These are phyloP conservation scores for Chrysopa pallens DNA, from an alignment of 1,140 invertebrate genomes.

Conservation along the genomic window DNA sequence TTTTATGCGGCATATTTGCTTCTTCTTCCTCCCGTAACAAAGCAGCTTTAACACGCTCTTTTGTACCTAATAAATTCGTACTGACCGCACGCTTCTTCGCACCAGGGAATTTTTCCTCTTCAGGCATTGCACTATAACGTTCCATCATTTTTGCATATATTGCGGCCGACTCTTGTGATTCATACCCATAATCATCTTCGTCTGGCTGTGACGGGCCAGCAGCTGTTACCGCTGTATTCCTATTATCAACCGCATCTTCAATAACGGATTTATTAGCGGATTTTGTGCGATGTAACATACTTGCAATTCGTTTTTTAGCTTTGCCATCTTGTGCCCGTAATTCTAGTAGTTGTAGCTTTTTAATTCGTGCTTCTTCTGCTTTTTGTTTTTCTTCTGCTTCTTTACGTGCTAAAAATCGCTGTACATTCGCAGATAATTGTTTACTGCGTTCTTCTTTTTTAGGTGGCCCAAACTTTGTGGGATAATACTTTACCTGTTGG, in stretches of 20 bases:
- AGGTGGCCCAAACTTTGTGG: conserved; percentile 58
- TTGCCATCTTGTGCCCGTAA: conserved; percentile 51
- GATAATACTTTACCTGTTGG: conserved; percentile 39
- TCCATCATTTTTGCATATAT: conserved; percentile 70
- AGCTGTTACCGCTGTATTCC: conserved; percentile 55
- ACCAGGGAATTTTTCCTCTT: conserved; percentile 37
- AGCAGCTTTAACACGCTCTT: conserved; percentile 56
- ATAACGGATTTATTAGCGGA: conserved; percentile 74
- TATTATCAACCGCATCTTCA: conserved; percentile 58
- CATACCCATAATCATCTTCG: conserved; percentile 81
- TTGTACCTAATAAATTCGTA: conserved; percentile 39
- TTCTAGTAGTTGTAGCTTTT: conserved; percentile 43
- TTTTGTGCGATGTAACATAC: conserved; percentile 62
- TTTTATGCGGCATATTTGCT: conserved; percentile 41
- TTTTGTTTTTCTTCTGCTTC: conserved; percentile 59
- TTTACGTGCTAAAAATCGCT: conserved; percentile 63
- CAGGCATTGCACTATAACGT: conserved; percentile 54
- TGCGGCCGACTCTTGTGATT: conserved; percentile 59
- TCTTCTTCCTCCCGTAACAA: conserved; percentile 52
- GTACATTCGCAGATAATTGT: conserved; percentile 53
- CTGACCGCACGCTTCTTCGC: conserved; percentile 18
- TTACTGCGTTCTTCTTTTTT: conserved; percentile 50
- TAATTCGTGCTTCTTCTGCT: conserved; percentile 39
- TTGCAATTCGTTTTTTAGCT: conserved; percentile 32
- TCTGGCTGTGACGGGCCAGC: conserved; percentile 59